phyloP scores from a whole-genome alignment of 2,888 invertebrate genomes.

The Malthinus seriepunctatus region DNA sequence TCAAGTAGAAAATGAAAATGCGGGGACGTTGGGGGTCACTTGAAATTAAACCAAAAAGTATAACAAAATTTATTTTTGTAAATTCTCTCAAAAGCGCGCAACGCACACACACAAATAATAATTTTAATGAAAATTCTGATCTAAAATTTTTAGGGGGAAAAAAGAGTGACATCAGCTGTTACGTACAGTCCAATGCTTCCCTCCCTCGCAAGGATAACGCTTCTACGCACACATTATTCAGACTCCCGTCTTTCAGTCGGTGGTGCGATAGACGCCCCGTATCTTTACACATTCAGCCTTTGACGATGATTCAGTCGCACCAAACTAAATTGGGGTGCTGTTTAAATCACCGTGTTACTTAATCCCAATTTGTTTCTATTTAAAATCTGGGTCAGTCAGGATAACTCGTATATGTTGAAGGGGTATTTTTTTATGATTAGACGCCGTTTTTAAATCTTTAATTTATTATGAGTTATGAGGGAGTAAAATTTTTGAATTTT shows the following conservation, averaged over 20 bases:
- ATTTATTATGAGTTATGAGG: too few species aligned
- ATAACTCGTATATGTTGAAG: slow-evolving; percentile 9
- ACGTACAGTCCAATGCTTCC: slow-evolving; percentile 55
- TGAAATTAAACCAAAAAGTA: background rate
- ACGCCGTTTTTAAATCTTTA: too few species aligned
- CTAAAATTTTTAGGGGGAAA: slow-evolving; percentile 42
- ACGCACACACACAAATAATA: slow-evolving; percentile 40
- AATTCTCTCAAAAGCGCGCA: slow-evolving; percentile 31
- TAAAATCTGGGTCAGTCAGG: slow-evolving; percentile 51
- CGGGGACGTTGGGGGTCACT: background rate
- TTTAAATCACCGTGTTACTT: slow-evolving; percentile 53
- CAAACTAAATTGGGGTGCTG: slow-evolving; percentile 44
- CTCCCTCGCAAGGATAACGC: slow-evolving; percentile 51
- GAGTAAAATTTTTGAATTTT: background rate
- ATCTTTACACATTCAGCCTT: slow-evolving; percentile 31
- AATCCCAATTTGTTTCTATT: slow-evolving; percentile 56
- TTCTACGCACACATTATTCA: slow-evolving; percentile 49
- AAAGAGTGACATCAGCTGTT: slow-evolving; percentile 59
- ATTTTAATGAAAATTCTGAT: slow-evolving; percentile 56
- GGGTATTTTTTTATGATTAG: too few species aligned
- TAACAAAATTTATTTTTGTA: background rate
- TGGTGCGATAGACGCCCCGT: slow-evolving; percentile 30
- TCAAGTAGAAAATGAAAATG: too few species aligned
- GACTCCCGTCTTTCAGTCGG: slow-evolving; percentile 30
- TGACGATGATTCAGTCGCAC: slow-evolving; percentile 44